These are phyloP conservation scores for Myioborus melanocephalus DNA, from an alignment of 2,797 vertebrate species.

Conservation along the genomic window DNA sequence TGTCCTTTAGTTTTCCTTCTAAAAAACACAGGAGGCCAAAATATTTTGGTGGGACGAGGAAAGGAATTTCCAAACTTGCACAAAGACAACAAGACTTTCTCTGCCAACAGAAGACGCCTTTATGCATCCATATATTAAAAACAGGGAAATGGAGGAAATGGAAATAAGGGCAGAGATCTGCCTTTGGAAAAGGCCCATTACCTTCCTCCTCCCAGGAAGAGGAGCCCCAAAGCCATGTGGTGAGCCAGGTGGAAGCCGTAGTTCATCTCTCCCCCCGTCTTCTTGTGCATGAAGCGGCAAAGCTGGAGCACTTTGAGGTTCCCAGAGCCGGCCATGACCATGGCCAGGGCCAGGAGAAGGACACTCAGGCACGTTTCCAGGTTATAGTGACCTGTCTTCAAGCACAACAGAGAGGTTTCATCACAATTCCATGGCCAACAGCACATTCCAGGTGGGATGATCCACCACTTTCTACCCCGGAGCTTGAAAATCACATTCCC, in stretches of 20 bases:
- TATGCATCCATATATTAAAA: neutral
- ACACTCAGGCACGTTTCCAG: slow-evolving; percentile 93
- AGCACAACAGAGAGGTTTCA: neutral
- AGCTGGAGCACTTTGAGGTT: slow-evolving; percentile 94
- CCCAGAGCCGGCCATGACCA: slow-evolving; percentile 97
- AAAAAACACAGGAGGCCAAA: neutral
- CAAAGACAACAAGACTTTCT: neutral
- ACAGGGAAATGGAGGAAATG: neutral
- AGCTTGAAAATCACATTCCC: neutral
- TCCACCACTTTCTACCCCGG: neutral
- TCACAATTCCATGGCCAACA: neutral
- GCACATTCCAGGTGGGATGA: accelerated
- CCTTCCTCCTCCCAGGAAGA: slow-evolving; percentile 96
- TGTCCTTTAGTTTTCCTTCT: neutral
- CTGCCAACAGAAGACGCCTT: neutral
- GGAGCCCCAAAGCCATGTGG: slow-evolving; percentile 95
- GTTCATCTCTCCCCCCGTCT: slow-evolving; percentile 95
- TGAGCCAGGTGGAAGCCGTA: slow-evolving; percentile 98
- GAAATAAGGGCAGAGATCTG: neutral
- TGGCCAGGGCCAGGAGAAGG: slow-evolving; percentile 90
- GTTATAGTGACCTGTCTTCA: slow-evolving; percentile 93
- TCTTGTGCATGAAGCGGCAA: slow-evolving; percentile 94
- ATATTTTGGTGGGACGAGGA: neutral
- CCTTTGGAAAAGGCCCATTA: slow-evolving; percentile 35
- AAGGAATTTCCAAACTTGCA: neutral